A percentile compares a stretch with the other conserved stretches of the same genome.
These are phyloP conservation scores for Drosophila maculinotata DNA, from an alignment of 2,888 invertebrate genomes.

Conservation along the genomic window DNA sequence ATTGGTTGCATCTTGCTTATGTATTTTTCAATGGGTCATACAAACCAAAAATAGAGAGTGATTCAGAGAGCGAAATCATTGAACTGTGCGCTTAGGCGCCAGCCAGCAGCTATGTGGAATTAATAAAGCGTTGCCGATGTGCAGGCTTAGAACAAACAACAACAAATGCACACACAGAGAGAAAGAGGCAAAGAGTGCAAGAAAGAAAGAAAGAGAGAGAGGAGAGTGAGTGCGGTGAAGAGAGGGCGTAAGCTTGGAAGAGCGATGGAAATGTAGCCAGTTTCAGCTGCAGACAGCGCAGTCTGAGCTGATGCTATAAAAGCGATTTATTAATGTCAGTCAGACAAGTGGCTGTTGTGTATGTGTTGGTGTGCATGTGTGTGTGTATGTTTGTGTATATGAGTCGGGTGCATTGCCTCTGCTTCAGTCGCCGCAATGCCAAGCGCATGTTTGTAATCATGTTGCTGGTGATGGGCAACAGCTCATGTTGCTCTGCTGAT, in stretches of 20 bases:
- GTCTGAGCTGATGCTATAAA: slow-evolving; percentile 69
- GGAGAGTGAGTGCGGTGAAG: slow-evolving; percentile 6
- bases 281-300: slow-evolving; percentile 47
- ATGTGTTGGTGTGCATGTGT: background rate
- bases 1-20: slow-evolving; percentile 41
- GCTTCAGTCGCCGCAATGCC: slow-evolving; percentile 38
- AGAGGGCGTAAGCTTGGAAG: slow-evolving; percentile 9
- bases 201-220: slow-evolving; percentile 1
- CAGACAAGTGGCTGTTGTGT: slow-evolving; percentile 68
- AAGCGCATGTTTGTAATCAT: slow-evolving; percentile 71
- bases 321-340: slow-evolving; percentile 80
- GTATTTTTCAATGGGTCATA: slow-evolving; percentile 32
- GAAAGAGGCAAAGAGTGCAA: slow-evolving; percentile 4
- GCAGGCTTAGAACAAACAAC: slow-evolving; percentile 57
- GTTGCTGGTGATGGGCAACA: slow-evolving; percentile 64
- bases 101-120: slow-evolving; percentile 70
- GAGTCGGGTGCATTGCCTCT: slow-evolving; percentile 37
- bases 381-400: background rate
- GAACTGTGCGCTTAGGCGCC: slow-evolving; percentile 62
- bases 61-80: slow-evolving; percentile 41
- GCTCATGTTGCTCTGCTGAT: slow-evolving; percentile 61
- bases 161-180: slow-evolving; percentile 19
- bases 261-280: slow-evolving; percentile 40
- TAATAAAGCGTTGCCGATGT: slow-evolving; percentile 65
- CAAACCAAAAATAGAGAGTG: slow-evolving; percentile 12